phyloP scores from a whole-genome alignment of 2,888 invertebrate genomes.

The Eilema sororculum region DNA sequence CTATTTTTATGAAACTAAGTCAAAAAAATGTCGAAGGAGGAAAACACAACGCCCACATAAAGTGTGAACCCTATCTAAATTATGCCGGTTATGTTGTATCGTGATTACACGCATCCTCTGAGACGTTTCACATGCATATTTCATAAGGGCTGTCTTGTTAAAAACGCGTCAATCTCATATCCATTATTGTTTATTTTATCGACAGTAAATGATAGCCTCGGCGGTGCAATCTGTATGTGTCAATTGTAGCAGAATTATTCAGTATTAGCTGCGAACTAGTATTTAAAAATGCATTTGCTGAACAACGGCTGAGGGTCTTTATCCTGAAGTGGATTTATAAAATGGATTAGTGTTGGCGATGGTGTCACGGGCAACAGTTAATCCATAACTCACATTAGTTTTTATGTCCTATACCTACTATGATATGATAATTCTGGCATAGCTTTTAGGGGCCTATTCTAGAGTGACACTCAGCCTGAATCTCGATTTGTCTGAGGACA shows the following conservation, averaged over 20 bases:
- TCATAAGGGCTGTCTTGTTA: slow-evolving; percentile 78
- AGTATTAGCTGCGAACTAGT: slow-evolving; percentile 34
- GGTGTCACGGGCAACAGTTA: no score
- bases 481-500: no score
- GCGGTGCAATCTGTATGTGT: slow-evolving; percentile 43
- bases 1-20: background rate
- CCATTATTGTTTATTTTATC: slow-evolving; percentile 76
- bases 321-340: no score
- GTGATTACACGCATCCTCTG: slow-evolving; percentile 79
- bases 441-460: no score
- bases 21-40: background rate
- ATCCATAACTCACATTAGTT: no score
- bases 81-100: slow-evolving; percentile 61
- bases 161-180: slow-evolving; percentile 77
- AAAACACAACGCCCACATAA: background rate
- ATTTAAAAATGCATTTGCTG: no score
- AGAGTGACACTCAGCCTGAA: no score
- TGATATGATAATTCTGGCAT: no score
- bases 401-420: no score
- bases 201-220: slow-evolving; percentile 60
- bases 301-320: no score
- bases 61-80: slow-evolving; percentile 62
- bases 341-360: no score
- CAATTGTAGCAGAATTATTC: slow-evolving; percentile 46
- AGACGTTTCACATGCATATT: slow-evolving; percentile 71